Evolutionary conservation across 2,888 invertebrate genomes (phyloP), one percentile per base, ranked within the genome.

Genomic region (Cryptocephalus primarius): DNA sequence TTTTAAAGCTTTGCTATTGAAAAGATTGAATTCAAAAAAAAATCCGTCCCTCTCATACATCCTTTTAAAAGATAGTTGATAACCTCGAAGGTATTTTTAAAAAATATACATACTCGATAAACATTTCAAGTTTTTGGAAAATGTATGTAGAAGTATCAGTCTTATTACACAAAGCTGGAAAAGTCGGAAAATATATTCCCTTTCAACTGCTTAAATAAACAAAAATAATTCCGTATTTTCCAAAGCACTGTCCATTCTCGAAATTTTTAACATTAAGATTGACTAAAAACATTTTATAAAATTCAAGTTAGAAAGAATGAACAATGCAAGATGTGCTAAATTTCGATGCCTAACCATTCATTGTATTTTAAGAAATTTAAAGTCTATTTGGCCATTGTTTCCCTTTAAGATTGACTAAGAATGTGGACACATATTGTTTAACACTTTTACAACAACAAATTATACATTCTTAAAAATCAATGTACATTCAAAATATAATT

Each of bases 91-190:
- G 34, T 39, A 8, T 33, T 4, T 42, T 46, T 41, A 43, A 49
- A 41, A 43, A 46, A 49, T 46, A 43, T 38, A 31, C 40, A 43
- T 47, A 34, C 40, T 47, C 42, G 46, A 47, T 44, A 51, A 40
- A 43, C 39, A 46, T 46, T 46, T 44, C 36, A 48, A 49, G 34
- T 42, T 47, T 22, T 50, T 46, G 48, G 49, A 50, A 53, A 55
- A 50, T 55, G 52, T 54, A 57, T 55, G 55, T 55, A 56, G 50
- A 52, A 60, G 44, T 56, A 56, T 62, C 62, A 62, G 62, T 62
- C 62, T 62, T 61, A 53, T 56, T 59, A 58, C 56, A 55, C 48
- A 56, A 60, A 60, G 54, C 56, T 50, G 42, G 45, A 43, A 49
- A 51, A 49, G 51, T 45, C 13, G 33, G 44, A 45, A 43, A n/a